phyloP scores from a whole-genome alignment of 2,797 vertebrate genomes.

The Pseudocheirus occidentalis region DNA sequence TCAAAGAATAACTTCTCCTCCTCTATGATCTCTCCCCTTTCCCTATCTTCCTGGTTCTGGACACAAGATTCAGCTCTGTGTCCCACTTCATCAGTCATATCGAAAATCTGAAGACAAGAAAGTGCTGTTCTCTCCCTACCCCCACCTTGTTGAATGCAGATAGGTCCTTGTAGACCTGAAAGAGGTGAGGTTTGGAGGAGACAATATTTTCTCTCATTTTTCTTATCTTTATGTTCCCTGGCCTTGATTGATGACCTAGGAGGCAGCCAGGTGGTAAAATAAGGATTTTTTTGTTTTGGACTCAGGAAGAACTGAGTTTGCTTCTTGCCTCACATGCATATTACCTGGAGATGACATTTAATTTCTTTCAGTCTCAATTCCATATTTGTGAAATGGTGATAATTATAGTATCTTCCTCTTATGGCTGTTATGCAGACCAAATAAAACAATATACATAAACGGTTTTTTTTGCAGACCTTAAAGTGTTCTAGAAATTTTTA shows the following conservation, averaged over 20 bases:
- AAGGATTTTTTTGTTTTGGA: not conserved
- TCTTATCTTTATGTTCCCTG: not conserved
- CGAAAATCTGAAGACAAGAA: not conserved
- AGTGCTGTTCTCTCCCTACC: not conserved
- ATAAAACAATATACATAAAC: not conserved
- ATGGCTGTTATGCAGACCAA: not conserved
- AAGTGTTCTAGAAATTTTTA: not conserved
- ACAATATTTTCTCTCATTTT: not conserved
- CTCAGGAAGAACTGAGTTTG: not conserved
- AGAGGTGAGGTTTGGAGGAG: not conserved
- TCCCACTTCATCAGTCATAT: not conserved
- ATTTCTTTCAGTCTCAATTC: not conserved
- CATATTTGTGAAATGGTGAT: not conserved
- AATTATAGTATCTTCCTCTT: not conserved
- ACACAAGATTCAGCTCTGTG: not conserved
- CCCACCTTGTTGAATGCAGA: not conserved
- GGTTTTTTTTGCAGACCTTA: not conserved
- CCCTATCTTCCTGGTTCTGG: not conserved
- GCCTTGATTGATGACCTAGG: not conserved
- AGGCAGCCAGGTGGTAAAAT: not conserved
- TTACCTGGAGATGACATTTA: not conserved
- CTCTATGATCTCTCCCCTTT: not conserved
- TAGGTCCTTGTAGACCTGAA: not conserved
- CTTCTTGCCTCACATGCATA: not conserved
- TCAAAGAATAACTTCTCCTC: not conserved